phyloP scores from a whole-genome alignment of 2,888 invertebrate genomes.

The Cerceris rybyensis region DNA sequence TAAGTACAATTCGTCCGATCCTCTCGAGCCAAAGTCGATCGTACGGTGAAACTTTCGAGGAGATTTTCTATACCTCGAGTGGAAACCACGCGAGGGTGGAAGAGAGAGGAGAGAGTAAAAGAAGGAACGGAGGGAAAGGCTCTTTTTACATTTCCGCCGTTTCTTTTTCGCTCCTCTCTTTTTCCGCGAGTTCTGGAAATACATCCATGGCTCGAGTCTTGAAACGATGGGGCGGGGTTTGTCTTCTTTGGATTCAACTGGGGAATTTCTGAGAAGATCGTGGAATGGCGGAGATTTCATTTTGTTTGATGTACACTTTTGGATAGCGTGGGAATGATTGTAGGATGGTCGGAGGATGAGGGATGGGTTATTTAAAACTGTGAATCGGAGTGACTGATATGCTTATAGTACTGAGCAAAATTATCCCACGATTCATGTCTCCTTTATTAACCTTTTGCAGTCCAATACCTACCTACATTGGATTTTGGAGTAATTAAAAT shows the following conservation, averaged over 20 bases:
- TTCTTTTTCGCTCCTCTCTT: constrained; percentile 30
- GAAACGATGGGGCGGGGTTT: constrained; percentile 5
- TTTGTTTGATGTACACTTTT: too few relatives aligned
- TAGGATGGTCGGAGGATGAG: too few relatives aligned
- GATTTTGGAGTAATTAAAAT: too few relatives aligned
- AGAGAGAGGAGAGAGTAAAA: constrained; percentile 3
- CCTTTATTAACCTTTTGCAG: too few relatives aligned
- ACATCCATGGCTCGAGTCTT: constrained; percentile 14
- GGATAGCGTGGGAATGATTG: too few relatives aligned
- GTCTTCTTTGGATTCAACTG: not conserved
- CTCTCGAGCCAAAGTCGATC: constrained; percentile 15
- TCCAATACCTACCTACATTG: too few relatives aligned
- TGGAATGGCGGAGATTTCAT: not conserved
- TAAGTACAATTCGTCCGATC: constrained; percentile 30
- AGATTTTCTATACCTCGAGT: constrained; percentile 22
- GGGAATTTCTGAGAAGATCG: not conserved
- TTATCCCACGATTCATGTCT: too few relatives aligned
- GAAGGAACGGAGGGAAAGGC: constrained; percentile 11
- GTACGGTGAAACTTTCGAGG: constrained; percentile 32
- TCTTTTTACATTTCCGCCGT: constrained; percentile 52
- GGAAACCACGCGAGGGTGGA: constrained; percentile 4
- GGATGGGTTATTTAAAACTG: too few relatives aligned
- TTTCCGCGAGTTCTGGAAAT: constrained; percentile 40
- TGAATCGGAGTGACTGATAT: too few relatives aligned
- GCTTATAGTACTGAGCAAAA: too few relatives aligned